Base-by-base conservation (phyloP, 2,113 vertebrate genomes). In the Apodemus sylvaticus region DNA sequence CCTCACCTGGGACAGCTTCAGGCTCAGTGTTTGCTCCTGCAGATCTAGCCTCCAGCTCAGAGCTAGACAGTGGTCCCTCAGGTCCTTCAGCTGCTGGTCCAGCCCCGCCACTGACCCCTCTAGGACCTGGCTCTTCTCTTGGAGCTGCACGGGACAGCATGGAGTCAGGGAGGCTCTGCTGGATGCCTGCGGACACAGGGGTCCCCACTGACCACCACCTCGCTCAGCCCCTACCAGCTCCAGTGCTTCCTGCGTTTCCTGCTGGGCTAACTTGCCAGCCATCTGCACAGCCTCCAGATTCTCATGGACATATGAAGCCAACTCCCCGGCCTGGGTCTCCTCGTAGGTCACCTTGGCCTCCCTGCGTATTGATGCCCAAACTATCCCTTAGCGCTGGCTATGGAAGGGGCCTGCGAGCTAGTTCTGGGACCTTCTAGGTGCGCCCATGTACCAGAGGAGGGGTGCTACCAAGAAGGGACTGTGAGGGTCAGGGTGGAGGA, bases 21-120 rank as follows among this genome's bases (percentile, higher is more conserved):
- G 89, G 34, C 58, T 70, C 73, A 97, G 82, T 0, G 68, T 96
- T 90, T 94, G 97, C 26, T 95, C 94, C 53, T 97, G 97, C 48
- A 97, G 90, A 14, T 97, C 93, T 58, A 97, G 71, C 39, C 82
- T 96, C 94, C 97, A 97, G 81, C 66, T 97, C 88, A 98, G 73
- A 73, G 97, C 95, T 58, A 94, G 55, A 16, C 96, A 95, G 42
- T 92, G 97, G 26, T 93, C 95, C 20, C 82, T 81, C 71, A 98
- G 73, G 55, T 96, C 96, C 77, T 94, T 93, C 34, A 97, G 68
- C 91, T 97, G 96, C 86, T 36, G 73, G 24, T 42, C 81, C 85
- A 98, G 88, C 42, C 92, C 79, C 0, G 87, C 66, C 42, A 96
- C 31, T 0, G 95, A 96, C 7, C 3, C 77, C 78, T 98, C 97